phyloP scores from a whole-genome alignment of 2,113 vertebrate species.

The Otus sunia region DNA sequence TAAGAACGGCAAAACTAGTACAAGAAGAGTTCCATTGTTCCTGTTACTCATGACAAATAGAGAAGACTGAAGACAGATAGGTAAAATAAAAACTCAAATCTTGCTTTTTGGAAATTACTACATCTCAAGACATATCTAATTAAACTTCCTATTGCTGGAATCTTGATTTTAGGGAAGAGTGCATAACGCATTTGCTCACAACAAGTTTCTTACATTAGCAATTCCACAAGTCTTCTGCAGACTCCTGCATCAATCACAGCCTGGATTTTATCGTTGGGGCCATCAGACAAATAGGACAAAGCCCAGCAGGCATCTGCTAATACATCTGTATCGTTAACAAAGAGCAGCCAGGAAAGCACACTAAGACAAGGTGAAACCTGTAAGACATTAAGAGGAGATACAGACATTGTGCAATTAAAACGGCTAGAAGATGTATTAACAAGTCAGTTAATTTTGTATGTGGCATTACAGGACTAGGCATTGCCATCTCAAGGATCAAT shows the following conservation, averaged over 20 bases:
- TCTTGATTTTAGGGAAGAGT: background rate
- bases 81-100: background rate
- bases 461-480: background rate
- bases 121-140: background rate
- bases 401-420: background rate
- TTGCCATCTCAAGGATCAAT: background rate
- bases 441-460: background rate
- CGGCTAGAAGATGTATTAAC: background rate
- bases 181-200: background rate
- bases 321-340: constrained; percentile 95
- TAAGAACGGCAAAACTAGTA: background rate
- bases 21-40: background rate
- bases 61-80: background rate
- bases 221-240: constrained; percentile 94
- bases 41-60: background rate
- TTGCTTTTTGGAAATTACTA: background rate
- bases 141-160: background rate
- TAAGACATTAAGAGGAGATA: constrained; percentile 22
- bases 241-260: constrained; percentile 98
- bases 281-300: constrained; percentile 94
- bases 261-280: constrained; percentile 98
- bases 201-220: constrained; percentile 86
- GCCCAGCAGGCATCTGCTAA: constrained; percentile 98
- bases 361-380: constrained; percentile 97
- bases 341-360: constrained; percentile 95